Evolutionary conservation across 2,113 vertebrate species (phyloP), one percentile per base, ranked within the genome.

Genomic region (Australoheros scitulus): DNA sequence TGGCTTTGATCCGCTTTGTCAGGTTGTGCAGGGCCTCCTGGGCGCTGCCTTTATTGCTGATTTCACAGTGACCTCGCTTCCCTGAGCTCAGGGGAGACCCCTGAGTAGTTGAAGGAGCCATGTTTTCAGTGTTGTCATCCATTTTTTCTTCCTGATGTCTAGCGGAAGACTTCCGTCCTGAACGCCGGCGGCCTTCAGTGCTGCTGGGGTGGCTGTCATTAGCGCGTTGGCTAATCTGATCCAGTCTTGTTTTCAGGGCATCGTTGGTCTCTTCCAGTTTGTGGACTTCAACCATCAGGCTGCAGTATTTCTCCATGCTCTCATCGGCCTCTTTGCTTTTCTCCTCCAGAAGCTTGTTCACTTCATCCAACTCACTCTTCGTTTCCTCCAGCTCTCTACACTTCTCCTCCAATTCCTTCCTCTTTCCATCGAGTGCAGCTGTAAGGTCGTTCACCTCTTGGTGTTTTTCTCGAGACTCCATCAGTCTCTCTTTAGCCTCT

Each of bases 251-350:
- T n/a, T 94, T 95, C 70, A 98, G 87, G 34, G 94, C 90, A 38
- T 97, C 96, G 13, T 97, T 98, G 87, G 81, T 90, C 90, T 97
- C 96, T 77, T 98, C 97, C 76, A 98, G 86, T 90, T 97, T 98
- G 87, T 97, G 95, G 18, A 96, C 94, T 82, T 95, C 93, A 76
- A 97, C 92, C 79, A 98, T 95, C 65, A 97, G 79, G 83, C 89
- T 94, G 85, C 96, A 97, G 93, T 97, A 98, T 90, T 98, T 98
- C n/a, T 97, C 96, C 90, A 97, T 87, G 93, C 96, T 97, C 38
- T 98, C 96, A 1, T 97, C 96, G 0, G 96, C 96, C 88, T 99
- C 97, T 81, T 57, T 93, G 61, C 89, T 94, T 91, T 96, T 97
- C 78, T 94, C 92, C 89, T 97, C 96, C 34, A 95, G 58, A 29